A percentile compares a stretch with the other conserved stretches of the same genome.
phyloP scores from a whole-genome alignment of 2,888 invertebrate species.

The Morpho helenor region DNA sequence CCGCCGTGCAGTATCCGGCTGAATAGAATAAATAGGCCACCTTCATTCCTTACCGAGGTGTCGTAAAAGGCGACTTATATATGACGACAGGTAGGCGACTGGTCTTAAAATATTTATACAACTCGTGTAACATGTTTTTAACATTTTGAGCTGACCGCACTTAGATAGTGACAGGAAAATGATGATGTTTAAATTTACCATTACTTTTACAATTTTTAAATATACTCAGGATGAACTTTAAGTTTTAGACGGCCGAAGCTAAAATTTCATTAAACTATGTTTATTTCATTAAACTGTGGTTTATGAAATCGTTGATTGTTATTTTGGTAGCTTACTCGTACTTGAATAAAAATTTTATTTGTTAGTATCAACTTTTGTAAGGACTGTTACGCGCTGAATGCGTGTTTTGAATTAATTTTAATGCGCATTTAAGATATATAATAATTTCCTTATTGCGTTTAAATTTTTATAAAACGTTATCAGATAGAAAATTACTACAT shows the following conservation, averaged over 20 bases:
- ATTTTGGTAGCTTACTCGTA: neutral
- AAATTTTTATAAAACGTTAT: conserved; percentile 9
- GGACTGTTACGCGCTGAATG: neutral
- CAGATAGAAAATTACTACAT: conserved; percentile 10
- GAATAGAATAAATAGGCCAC: too few species aligned
- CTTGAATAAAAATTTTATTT: neutral
- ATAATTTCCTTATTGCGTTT: conserved; percentile 12
- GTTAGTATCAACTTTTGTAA: neutral
- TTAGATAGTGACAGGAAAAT: too few species aligned
- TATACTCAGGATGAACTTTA: conserved; percentile 1
- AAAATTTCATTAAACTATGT: neutral
- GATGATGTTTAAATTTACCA: conserved; percentile 1
- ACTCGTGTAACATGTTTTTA: too few species aligned
- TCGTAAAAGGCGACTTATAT: too few species aligned
- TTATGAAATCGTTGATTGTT: neutral
- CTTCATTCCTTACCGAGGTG: too few species aligned
- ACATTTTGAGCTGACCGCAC: too few species aligned
- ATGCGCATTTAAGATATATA: conserved; percentile 1
- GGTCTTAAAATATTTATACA: too few species aligned
- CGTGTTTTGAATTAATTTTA: conserved; percentile 6
- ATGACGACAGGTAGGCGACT: too few species aligned
- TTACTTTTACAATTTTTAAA: conserved; percentile 9
- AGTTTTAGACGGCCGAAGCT: neutral
- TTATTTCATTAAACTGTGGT: too few species aligned
- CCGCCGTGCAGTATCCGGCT: too few species aligned